phyloP scores from a whole-genome alignment of 2,888 invertebrate genomes.

The Micoletzkya japonica region DNA sequence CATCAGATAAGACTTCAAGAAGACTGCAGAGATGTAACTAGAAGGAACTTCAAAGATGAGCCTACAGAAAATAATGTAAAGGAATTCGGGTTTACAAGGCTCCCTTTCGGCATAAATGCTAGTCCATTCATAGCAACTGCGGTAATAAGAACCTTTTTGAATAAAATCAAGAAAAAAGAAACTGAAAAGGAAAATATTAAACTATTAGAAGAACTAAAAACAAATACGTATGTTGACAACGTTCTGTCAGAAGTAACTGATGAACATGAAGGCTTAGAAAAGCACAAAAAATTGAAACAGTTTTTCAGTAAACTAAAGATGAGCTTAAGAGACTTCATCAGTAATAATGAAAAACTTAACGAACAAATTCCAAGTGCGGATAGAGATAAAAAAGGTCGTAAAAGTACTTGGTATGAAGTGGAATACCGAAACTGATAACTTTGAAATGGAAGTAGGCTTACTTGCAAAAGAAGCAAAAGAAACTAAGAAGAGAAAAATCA shows the following conservation, averaged over 20 bases:
- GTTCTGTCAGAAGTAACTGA: neutral
- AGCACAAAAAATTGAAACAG: slow-evolving; percentile 11
- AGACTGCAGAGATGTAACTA: slow-evolving; percentile 32
- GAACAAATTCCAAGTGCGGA: slow-evolving; percentile 13
- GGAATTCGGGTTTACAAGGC: slow-evolving; percentile 33
- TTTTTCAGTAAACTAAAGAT: slow-evolving; percentile 24
- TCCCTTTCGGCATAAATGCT: slow-evolving; percentile 37
- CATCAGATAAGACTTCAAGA: slow-evolving; percentile 34
- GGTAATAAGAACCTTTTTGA: neutral
- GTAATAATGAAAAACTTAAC: slow-evolving; percentile 15
- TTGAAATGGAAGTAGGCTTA: neutral
- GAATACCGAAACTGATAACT: slow-evolving; percentile 17
- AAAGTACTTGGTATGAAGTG: slow-evolving; percentile 29
- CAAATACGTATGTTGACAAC: slow-evolving; percentile 31
- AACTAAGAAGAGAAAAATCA: neutral
- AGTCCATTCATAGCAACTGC: slow-evolving; percentile 33
- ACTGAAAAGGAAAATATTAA: neutral
- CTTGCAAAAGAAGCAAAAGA: neutral
- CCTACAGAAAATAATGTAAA: slow-evolving; percentile 29
- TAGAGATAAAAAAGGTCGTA: neutral
- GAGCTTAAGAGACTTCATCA: slow-evolving; percentile 36
- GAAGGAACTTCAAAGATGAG: slow-evolving; percentile 31
- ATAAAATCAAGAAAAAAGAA: neutral
- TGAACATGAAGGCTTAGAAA: neutral
- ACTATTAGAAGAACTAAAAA: slow-evolving; percentile 10